Evolutionary conservation across 2,113 vertebrate species (phyloP).

Genomic region (Alectura lathami): DNA sequence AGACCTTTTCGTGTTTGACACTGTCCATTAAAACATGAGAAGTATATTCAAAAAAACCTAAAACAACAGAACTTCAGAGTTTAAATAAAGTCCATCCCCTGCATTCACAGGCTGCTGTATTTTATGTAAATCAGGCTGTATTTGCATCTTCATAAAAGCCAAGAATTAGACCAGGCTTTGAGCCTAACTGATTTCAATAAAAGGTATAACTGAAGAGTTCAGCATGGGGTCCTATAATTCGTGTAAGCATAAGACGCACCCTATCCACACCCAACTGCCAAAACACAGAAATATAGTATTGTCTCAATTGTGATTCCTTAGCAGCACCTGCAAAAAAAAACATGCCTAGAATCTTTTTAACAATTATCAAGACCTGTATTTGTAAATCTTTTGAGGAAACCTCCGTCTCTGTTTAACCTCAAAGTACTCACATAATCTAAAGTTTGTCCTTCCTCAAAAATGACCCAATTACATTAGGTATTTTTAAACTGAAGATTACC

Average conservation of each 20-base stretch:
- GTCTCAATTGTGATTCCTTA: not conserved
- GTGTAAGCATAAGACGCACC: not conserved
- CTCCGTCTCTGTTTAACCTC: not conserved
- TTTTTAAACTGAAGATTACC: constrained; percentile 7
- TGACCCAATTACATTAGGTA: not conserved
- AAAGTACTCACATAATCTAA: not conserved
- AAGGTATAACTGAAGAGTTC: not conserved
- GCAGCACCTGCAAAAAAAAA: not conserved
- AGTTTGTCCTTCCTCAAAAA: not conserved
- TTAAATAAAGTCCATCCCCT: not conserved
- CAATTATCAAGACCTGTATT: not conserved
- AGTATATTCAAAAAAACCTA: not conserved
- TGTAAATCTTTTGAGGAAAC: not conserved
- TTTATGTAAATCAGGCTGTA: not conserved
- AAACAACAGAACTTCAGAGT: not conserved
- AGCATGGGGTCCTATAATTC: not conserved
- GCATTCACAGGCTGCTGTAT: not conserved
- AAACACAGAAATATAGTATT: not conserved
- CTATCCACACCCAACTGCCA: not conserved
- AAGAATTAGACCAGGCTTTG: not conserved
- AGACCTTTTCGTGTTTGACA: not conserved
- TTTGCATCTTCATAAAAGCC: not conserved
- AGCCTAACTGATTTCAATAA: not conserved
- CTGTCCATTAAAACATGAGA: not conserved
- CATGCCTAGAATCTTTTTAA: not conserved